phyloP scores from a whole-genome alignment of 1,140 invertebrate species.

The Hermetia illucens region DNA sequence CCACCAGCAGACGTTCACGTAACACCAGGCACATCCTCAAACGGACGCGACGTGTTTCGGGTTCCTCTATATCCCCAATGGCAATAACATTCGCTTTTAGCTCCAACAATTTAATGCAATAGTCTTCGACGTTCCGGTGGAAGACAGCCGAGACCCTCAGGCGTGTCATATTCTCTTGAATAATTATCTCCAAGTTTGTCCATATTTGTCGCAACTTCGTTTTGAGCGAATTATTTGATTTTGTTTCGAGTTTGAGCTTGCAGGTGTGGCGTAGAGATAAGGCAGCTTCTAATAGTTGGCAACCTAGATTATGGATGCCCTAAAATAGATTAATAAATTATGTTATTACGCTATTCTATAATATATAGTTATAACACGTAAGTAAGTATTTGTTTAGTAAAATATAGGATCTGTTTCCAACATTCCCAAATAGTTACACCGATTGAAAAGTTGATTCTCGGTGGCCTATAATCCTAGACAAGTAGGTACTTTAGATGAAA shows the following conservation, averaged over 20 bases:
- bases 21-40: slow-evolving; percentile 39
- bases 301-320: slow-evolving; percentile 68
- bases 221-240: slow-evolving; percentile 23
- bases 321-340: slow-evolving; percentile 20
- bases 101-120: slow-evolving; percentile 41
- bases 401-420: too few species aligned
- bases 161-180: slow-evolving; percentile 62
- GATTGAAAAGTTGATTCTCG: too few species aligned
- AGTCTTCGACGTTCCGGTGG: slow-evolving; percentile 57
- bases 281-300: slow-evolving; percentile 59
- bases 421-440: too few species aligned
- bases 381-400: too few species aligned
- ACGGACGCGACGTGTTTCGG: slow-evolving; percentile 16
- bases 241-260: slow-evolving; percentile 39
- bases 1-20: slow-evolving; percentile 52
- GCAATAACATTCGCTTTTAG: slow-evolving; percentile 37
- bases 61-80: slow-evolving; percentile 21
- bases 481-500: too few species aligned
- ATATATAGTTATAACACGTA: too few species aligned
- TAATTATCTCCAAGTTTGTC: slow-evolving; percentile 51
- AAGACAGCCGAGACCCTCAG: slow-evolving; percentile 62
- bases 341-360: too few species aligned
- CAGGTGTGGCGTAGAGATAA: slow-evolving; percentile 56
- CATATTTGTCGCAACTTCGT: slow-evolving; percentile 47
- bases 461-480: too few species aligned